Conservation (phyloP, 64 coral and sea anemone genomes). For the Pachyseris speciosa region DNA sequence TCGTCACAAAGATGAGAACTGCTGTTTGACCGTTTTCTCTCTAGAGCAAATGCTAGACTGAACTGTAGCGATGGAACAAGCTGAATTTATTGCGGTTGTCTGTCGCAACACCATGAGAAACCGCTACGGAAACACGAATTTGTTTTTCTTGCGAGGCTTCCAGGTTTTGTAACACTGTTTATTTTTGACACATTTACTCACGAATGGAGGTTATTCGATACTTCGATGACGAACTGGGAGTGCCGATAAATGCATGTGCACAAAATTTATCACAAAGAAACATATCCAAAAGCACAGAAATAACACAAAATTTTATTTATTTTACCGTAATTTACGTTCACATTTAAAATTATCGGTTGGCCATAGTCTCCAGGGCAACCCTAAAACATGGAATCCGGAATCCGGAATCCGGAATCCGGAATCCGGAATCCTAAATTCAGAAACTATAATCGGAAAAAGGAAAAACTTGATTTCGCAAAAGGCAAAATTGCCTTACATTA, state of each 20-base stretch:
- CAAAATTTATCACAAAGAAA: conserved; percentile 35
- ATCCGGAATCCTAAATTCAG: too few species aligned
- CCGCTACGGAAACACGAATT: not conserved
- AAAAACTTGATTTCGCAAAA: too few species aligned
- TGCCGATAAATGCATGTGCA: conserved; percentile 16
- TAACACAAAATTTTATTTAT: not conserved
- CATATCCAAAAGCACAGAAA: conserved; percentile 1
- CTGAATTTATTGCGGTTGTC: conserved; percentile 29
- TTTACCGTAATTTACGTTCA: not conserved
- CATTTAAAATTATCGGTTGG: conserved; percentile 1
- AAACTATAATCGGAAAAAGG: too few species aligned
- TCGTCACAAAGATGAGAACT: not conserved
- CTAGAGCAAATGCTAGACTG: conserved; percentile 39
- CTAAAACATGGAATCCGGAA: too few species aligned
- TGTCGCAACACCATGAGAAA: not conserved
- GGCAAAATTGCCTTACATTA: too few species aligned
- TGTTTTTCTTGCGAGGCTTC: not conserved
- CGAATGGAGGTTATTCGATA: too few species aligned
- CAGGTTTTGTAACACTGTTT: not conserved
- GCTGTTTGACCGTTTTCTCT: conserved; percentile 39
- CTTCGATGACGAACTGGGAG: not conserved
- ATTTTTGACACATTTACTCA: too few species aligned
- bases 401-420: too few species aligned
- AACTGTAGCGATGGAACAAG: conserved; percentile 38
- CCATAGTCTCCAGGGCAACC: conserved; percentile 29